Conservation (phyloP, 2,113 vertebrate genomes). For the Saccopteryx bilineata region DNA sequence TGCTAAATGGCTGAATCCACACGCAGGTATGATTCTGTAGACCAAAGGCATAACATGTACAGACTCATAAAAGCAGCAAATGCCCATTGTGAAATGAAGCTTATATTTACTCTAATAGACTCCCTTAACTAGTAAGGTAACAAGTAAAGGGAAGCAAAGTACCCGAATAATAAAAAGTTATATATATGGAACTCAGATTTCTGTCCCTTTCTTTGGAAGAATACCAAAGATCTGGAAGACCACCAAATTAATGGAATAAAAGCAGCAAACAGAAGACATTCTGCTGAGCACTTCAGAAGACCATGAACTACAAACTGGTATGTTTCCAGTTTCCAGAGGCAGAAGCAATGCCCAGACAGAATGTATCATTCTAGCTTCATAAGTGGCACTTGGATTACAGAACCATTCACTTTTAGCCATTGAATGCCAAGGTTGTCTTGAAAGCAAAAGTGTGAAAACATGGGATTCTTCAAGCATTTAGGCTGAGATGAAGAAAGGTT, state of each 20-base stretch:
- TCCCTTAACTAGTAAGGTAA: background rate
- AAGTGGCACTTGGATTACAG: background rate
- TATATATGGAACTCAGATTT: background rate
- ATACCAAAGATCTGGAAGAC: background rate
- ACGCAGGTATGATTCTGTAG: background rate
- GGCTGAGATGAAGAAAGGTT: background rate
- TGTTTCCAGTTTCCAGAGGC: background rate
- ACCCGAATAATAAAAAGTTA: background rate
- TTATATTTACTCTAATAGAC: background rate
- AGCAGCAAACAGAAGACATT: background rate
- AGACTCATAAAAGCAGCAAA: background rate
- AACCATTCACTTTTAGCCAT: background rate
- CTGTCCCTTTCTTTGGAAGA: background rate
- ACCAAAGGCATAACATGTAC: no score
- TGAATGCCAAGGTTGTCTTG: background rate
- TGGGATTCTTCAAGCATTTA: background rate
- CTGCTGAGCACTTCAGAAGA: background rate
- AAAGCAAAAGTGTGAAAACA: background rate
- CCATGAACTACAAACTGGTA: background rate
- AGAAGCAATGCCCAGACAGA: background rate
- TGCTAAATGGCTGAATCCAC: background rate
- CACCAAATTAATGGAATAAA: background rate
- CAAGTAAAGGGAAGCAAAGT: background rate
- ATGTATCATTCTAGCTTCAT: background rate
- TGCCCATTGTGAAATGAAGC: background rate